phyloP scores from a whole-genome alignment of 2,888 invertebrate species.

The Clostera curtula region DNA sequence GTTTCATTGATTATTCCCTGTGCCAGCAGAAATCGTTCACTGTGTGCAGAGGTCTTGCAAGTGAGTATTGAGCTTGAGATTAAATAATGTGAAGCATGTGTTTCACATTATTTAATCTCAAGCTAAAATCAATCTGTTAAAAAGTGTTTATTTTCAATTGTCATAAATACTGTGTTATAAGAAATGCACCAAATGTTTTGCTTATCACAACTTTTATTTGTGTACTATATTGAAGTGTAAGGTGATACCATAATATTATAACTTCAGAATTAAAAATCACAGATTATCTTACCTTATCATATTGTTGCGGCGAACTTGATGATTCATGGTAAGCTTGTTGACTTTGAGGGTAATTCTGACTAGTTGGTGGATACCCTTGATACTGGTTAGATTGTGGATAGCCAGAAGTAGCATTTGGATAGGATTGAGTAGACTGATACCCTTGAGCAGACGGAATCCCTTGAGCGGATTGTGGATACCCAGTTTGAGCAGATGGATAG shows the following conservation, averaged over 20 bases:
- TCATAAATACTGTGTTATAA: too few species aligned
- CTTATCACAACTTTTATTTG: constrained; percentile 41
- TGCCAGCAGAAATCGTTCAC: too few species aligned
- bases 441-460: constrained; percentile 16
- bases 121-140: too few species aligned
- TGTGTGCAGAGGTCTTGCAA: too few species aligned
- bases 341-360: constrained; percentile 7
- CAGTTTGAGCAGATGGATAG: constrained; percentile 13
- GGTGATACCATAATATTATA: not conserved
- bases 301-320: constrained; percentile 32
- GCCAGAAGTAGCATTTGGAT: constrained; percentile 25
- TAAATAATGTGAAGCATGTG: too few species aligned
- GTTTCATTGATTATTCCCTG: too few species aligned
- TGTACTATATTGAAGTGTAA: not conserved
- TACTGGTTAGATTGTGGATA: constrained; percentile 40
- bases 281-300: constrained; percentile 47
- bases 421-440: constrained; percentile 18
- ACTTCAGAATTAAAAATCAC: constrained; percentile 10
- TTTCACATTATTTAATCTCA: too few species aligned
- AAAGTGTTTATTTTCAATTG: too few species aligned
- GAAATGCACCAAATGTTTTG: constrained; percentile 36
- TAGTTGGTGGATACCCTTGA: constrained; percentile 39
- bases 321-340: constrained; percentile 40
- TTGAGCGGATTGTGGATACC: constrained; percentile 20
- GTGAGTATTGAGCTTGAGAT: too few species aligned